Percentiles rank a stretch among this genome's conserved stretches.
phyloP scores from a whole-genome alignment of 2,797 vertebrate genomes.

The Pterois miles region DNA sequence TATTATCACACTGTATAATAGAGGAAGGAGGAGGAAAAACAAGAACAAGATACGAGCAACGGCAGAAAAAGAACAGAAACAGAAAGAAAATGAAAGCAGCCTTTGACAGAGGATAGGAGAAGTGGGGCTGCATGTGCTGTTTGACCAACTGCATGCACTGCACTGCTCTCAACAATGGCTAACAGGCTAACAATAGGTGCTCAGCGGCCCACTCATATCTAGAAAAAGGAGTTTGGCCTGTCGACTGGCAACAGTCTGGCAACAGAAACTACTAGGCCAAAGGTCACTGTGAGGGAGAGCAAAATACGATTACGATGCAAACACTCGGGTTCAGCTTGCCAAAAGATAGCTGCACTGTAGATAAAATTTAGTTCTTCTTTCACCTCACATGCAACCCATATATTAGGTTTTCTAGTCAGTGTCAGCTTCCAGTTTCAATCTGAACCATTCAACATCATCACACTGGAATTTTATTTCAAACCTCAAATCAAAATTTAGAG shows the following conservation, averaged over 20 bases:
- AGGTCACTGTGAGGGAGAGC: slow-evolving; percentile 47
- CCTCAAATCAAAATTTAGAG: not conserved
- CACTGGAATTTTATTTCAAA: not conserved
- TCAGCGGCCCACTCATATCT: slow-evolving; percentile 33
- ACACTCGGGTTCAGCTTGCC: not conserved
- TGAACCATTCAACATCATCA: not conserved
- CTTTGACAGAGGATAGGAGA: slow-evolving; percentile 6
- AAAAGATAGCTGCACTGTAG: not conserved
- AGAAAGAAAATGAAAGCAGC: not conserved
- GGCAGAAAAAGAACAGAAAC: not conserved
- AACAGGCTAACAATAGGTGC: slow-evolving; percentile 51
- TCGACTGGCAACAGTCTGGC: slow-evolving; percentile 45
- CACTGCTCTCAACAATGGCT: slow-evolving; percentile 27
- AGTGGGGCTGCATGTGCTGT: slow-evolving; percentile 11
- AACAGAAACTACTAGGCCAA: slow-evolving; percentile 56
- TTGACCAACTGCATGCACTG: slow-evolving; percentile 9
- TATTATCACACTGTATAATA: slow-evolving; percentile 2
- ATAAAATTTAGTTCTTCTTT: not conserved
- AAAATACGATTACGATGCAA: slow-evolving; percentile 21
- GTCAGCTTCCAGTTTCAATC: not conserved
- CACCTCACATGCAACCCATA: not conserved
- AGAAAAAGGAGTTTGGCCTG: slow-evolving; percentile 56
- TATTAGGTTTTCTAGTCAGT: not conserved
- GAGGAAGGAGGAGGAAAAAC: slow-evolving; percentile 2
- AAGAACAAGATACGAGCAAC: not conserved